phyloP scores from a whole-genome alignment of 2,888 invertebrate genomes.

The Folsomia candida region DNA sequence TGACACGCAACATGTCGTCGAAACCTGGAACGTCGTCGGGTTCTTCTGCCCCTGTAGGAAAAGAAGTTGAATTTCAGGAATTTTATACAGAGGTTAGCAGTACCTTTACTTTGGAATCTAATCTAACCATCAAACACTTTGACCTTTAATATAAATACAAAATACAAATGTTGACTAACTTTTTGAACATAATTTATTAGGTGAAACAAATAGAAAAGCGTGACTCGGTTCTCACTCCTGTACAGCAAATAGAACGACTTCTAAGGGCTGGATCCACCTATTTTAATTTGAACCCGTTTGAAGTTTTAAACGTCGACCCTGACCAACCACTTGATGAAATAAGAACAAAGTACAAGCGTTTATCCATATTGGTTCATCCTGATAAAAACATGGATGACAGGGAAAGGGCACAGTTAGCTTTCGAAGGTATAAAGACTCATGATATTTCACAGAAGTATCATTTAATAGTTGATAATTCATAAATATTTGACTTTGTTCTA shows the following conservation, averaged over 20 bases:
- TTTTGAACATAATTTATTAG: slow-evolving; percentile 65
- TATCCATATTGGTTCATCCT: slow-evolving; percentile 97
- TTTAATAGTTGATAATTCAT: neutral
- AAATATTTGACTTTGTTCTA: slow-evolving; percentile 43
- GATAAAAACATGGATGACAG: slow-evolving; percentile 97
- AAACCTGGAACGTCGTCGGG: too few relatives aligned
- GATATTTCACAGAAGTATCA: neutral
- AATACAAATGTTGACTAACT: neutral
- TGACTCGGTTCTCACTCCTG: slow-evolving; percentile 92
- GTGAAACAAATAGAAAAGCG: slow-evolving; percentile 98
- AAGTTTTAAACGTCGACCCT: slow-evolving; percentile 87
- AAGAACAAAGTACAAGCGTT: slow-evolving; percentile 91
- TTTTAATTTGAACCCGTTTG: slow-evolving; percentile 96
- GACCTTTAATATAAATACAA: too few relatives aligned
- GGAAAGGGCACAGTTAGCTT: slow-evolving; percentile 89
- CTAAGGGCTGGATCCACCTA: slow-evolving; percentile 96
- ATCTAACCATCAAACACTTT: too few relatives aligned
- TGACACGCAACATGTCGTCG: too few relatives aligned
- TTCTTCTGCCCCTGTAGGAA: slow-evolving; percentile 52
- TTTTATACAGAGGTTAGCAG: slow-evolving; percentile 76
- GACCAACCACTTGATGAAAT: slow-evolving; percentile 85
- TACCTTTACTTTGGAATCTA: neutral
- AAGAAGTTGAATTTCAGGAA: slow-evolving; percentile 72
- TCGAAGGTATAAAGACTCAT: slow-evolving; percentile 64
- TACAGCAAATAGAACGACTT: slow-evolving; percentile 94